A percentile compares a stretch with the other conserved stretches of the same genome.
phyloP scores from a whole-genome alignment of 2,797 vertebrate genomes.

The Limosa lapponica region DNA sequence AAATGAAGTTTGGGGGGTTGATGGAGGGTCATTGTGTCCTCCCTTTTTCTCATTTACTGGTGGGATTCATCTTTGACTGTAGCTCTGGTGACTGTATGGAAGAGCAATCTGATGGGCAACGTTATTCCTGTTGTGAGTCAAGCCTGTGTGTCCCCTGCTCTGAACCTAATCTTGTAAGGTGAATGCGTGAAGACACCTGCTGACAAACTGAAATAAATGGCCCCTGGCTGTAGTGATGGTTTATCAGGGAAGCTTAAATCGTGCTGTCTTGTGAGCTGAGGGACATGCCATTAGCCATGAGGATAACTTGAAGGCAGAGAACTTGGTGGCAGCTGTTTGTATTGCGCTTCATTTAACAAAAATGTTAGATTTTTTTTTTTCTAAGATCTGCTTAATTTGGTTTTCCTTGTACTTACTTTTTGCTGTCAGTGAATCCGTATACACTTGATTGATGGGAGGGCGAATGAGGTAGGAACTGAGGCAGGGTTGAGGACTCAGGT shows the following conservation, averaged over 20 bases:
- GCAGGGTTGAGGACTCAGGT: neutral
- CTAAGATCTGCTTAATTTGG: neutral
- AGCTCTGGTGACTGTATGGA: neutral
- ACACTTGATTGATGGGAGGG: neutral
- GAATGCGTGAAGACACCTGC: neutral
- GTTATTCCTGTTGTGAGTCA: neutral
- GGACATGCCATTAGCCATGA: neutral
- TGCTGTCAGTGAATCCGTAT: neutral
- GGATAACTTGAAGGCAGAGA: neutral
- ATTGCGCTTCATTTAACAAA: neutral
- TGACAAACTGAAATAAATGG: neutral
- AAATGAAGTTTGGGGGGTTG: neutral
- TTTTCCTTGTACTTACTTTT: neutral
- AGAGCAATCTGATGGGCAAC: neutral
- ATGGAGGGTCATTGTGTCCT: neutral
- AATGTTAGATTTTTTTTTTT: neutral
- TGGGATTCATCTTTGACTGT: neutral
- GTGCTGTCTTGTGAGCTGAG: neutral
- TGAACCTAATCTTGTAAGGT: neutral
- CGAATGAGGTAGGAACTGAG: neutral
- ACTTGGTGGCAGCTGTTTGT: neutral
- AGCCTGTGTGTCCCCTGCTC: neutral
- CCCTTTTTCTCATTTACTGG: neutral
- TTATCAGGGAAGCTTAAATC: neutral
- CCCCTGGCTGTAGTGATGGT: neutral